Conservation (phyloP, 2,113 vertebrate genomes). For the Ceyx cyanopectus region DNA sequence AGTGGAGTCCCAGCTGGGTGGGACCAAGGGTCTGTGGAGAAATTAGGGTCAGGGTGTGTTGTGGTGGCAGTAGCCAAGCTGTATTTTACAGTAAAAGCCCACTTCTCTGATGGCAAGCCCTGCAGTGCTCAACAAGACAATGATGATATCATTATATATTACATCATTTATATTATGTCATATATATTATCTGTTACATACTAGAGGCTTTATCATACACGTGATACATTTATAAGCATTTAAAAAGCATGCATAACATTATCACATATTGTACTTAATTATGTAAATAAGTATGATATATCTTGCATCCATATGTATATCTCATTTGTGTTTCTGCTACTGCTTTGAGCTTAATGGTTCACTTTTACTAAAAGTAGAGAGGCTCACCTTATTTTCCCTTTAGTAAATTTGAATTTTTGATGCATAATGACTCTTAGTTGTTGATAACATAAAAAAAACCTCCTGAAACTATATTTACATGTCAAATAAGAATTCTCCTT, state of each 20-base stretch:
- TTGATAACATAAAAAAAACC: not conserved
- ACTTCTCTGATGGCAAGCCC: not conserved
- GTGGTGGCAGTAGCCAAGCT: not conserved
- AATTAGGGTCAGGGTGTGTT: not conserved
- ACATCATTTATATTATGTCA: fast-evolving
- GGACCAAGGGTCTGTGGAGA: fast-evolving
- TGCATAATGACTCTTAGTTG: not conserved
- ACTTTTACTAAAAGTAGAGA: not conserved
- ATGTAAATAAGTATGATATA: not conserved
- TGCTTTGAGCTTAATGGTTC: not conserved
- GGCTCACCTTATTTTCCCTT: not conserved
- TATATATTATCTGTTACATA: not conserved
- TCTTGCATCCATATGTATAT: not conserved
- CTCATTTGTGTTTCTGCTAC: not conserved
- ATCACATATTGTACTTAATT: not conserved
- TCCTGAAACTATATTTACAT: not conserved
- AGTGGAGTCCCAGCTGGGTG: not conserved
- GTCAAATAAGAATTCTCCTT: not conserved
- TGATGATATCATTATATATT: fast-evolving
- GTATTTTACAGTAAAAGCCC: not conserved
- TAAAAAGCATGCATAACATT: not conserved
- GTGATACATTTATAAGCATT: not conserved
- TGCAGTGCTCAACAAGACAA: not conserved
- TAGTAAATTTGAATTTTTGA: constrained; percentile 14
- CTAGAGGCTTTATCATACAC: not conserved